Base-by-base conservation (phyloP, 1,140 invertebrate genomes). In the Temnothorax nylanderi region DNA sequence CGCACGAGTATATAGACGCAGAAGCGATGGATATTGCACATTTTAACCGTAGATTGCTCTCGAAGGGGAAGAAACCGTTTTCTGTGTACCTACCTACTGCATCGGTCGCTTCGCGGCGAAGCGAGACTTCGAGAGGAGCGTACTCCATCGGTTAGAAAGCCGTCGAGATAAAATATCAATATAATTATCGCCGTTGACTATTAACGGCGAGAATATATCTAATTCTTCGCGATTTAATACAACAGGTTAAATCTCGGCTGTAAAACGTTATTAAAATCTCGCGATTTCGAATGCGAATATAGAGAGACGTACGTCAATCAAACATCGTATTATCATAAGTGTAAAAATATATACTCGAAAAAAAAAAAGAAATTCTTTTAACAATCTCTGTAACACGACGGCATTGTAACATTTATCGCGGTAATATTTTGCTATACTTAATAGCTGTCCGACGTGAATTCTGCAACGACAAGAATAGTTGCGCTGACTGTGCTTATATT, bases 131-230 rank as follows among this genome's bases (percentile, higher is more conserved):
- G n/a, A 72, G 54, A 71, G 51, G 11, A 21, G 64, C 78, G 34
- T n/a, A 32, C 47, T 81, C 37, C 64, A 2, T 26, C 51, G 54
- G 41, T 56, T 60, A 74, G 69, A 84, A 84, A 84, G 69, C 71
- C 44, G 41, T 60, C 67, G 26, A 11, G 41, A 74, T 74, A 60
- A 72, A 82, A 62, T 84, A 51, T 60, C 34, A 84, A 74, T 84
- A 47, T 47, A 82, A 82, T 82, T 82, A 71, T 82, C 78, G 32
- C 60, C 62, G 37, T 44, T 56, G 47, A 71, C 54, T 44, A 71
- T 56, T 81, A 81, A 81, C 16, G 51, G 18, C 21, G 67, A 51
- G 26, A 82, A 5, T 32, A 72, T 37, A 41, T 72, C 11, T 60
- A 34, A 72, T 82, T 54, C 18, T 32, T 54, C 34, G 7, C 37